These are phyloP conservation scores for Girardinus metallicus DNA, from an alignment of 2,797 vertebrate genomes.

Conservation along the genomic window DNA sequence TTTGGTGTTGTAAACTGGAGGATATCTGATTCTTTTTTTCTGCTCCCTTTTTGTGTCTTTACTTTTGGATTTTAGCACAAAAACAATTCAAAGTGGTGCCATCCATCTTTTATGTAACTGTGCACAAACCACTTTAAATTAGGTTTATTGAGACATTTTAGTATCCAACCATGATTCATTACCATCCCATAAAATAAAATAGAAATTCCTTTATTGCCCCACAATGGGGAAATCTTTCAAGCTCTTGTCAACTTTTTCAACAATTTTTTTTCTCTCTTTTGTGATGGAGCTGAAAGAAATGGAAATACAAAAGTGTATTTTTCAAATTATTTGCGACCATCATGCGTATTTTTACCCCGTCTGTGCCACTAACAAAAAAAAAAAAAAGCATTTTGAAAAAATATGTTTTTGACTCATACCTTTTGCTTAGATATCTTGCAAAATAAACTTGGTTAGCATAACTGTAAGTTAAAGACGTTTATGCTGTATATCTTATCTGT, in stretches of 20 bases:
- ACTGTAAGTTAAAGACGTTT: not conserved
- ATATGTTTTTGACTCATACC: not conserved
- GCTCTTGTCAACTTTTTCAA: not conserved
- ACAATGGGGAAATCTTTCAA: not conserved
- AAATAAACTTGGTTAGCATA: not conserved
- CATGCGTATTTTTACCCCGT: not conserved
- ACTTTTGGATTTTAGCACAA: not conserved
- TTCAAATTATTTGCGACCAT: not conserved
- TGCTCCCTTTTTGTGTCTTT: not conserved
- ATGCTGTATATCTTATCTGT: too few relatives aligned
- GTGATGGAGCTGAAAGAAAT: not conserved
- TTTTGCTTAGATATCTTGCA: not conserved
- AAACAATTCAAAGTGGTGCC: not conserved
- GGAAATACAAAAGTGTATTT: not conserved
- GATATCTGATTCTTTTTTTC: not conserved
- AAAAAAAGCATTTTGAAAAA: not conserved
- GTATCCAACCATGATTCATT: not conserved
- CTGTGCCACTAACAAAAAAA: not conserved
- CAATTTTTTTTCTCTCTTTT: not conserved
- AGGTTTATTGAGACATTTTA: conserved; percentile 1
- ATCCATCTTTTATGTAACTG: not conserved
- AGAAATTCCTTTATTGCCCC: too few relatives aligned
- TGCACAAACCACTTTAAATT: not conserved
- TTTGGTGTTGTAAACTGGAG: not conserved
- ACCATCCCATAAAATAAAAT: not conserved